Percentiles rank a stretch among this genome's conserved stretches.
Conservation (phyloP, 2,113 vertebrate genomes). For the Casuarius casuarius region DNA sequence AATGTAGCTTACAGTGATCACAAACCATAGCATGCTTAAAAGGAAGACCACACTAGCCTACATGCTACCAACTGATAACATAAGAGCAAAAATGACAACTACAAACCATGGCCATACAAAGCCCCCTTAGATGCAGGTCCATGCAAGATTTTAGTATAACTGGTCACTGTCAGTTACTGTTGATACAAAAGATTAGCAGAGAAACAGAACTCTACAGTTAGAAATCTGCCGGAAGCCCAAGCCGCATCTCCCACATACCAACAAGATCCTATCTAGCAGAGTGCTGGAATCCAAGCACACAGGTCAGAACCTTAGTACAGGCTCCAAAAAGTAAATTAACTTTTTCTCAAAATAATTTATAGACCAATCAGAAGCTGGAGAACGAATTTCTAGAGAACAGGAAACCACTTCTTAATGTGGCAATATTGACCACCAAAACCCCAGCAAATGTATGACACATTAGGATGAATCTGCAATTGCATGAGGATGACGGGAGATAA, state of each 20-base stretch:
- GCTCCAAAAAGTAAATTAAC: neutral
- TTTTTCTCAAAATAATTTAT: neutral
- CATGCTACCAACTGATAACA: accelerated
- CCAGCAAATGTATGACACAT: neutral
- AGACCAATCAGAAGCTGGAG: neutral
- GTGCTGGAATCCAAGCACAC: neutral
- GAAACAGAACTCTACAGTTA: neutral
- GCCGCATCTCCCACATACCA: neutral
- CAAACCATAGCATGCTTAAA: neutral
- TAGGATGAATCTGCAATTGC: neutral
- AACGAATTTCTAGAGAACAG: accelerated
- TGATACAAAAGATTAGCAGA: neutral
- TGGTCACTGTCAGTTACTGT: neutral
- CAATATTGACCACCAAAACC: neutral
- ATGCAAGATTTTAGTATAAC: neutral
- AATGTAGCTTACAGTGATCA: neutral
- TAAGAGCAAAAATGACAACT: neutral
- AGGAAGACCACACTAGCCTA: neutral
- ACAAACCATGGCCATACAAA: neutral
- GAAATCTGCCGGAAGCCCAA: neutral
- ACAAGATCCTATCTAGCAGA: neutral
- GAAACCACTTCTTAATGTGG: neutral
- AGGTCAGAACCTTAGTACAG: neutral
- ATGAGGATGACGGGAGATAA: neutral
- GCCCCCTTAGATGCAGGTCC: neutral